phyloP scores from a whole-genome alignment of 2,113 vertebrate species.

The Mixornis gularis region DNA sequence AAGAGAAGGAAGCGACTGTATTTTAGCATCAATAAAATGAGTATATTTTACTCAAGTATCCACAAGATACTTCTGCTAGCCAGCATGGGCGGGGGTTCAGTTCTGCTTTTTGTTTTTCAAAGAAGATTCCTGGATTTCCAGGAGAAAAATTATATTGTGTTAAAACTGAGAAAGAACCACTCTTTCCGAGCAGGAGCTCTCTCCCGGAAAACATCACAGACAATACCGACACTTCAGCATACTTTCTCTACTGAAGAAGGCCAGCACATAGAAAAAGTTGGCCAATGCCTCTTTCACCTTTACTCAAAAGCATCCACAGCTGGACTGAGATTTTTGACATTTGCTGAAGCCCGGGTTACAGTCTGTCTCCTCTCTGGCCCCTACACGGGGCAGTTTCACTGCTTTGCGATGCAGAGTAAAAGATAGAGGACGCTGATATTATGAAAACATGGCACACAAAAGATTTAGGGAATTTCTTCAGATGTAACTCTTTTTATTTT shows the following conservation, averaged over 20 bases:
- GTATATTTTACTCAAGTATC: constrained; percentile 5
- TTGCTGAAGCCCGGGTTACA: background rate
- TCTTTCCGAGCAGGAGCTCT: constrained; percentile 26
- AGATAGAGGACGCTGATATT: background rate
- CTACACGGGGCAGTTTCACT: fast-evolving
- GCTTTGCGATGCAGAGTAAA: background rate
- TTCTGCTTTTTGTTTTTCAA: constrained; percentile 41
- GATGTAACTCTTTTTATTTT: background rate
- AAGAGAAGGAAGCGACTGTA: background rate
- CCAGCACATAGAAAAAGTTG: background rate
- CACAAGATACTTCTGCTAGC: background rate
- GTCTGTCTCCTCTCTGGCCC: background rate
- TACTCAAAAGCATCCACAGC: background rate
- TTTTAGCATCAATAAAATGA: background rate
- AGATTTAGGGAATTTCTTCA: background rate
- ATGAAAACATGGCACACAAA: background rate
- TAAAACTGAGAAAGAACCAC: constrained; percentile 24
- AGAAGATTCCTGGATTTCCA: constrained; percentile 46
- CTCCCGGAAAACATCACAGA: constrained; percentile 44
- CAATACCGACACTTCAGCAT: background rate
- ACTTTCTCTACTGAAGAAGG: background rate
- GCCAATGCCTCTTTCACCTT: background rate
- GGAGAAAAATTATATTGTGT: constrained; percentile 52
- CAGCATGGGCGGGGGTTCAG: background rate
- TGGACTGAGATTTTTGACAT: background rate